Conservation (phyloP, 2,888 invertebrate genomes). For the Ernsta delagoae region DNA sequence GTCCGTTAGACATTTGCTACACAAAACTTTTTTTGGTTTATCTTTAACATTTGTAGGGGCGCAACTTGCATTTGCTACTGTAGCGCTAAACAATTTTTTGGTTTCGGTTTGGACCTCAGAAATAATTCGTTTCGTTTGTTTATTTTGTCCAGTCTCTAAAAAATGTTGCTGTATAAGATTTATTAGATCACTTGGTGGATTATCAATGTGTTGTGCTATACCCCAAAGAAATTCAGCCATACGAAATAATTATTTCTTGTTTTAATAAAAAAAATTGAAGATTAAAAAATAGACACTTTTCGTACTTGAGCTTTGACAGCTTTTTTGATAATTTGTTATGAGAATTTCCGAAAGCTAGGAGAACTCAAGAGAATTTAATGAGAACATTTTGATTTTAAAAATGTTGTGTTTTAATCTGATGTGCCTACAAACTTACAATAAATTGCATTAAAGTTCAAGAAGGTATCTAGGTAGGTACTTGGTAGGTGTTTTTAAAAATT, state of each 20-base stretch:
- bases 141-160: constrained; percentile 44
- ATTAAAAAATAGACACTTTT: too few species aligned
- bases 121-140: constrained; percentile 40
- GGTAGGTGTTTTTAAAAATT: too few species aligned
- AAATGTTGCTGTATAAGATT: constrained; percentile 47
- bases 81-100: constrained; percentile 26
- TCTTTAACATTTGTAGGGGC: neutral
- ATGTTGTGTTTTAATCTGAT: too few species aligned
- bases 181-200: constrained; percentile 62
- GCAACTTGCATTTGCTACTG: constrained; percentile 6
- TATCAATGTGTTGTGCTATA: constrained; percentile 62
- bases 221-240: constrained; percentile 52
- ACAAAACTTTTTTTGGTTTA: constrained; percentile 3
- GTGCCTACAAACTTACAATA: too few species aligned
- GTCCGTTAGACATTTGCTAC: constrained; percentile 27
- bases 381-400: too few species aligned
- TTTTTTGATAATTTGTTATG: too few species aligned
- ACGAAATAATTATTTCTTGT: constrained; percentile 1
- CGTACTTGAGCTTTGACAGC: too few species aligned
- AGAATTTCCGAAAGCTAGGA: too few species aligned
- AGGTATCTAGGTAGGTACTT: too few species aligned
- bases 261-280: too few species aligned
- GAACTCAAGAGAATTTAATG: too few species aligned
- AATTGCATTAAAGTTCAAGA: too few species aligned
- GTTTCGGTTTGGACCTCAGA: constrained; percentile 16